phyloP scores from a whole-genome alignment of 2,797 vertebrate genomes.

The Anomalospiza imberbis region DNA sequence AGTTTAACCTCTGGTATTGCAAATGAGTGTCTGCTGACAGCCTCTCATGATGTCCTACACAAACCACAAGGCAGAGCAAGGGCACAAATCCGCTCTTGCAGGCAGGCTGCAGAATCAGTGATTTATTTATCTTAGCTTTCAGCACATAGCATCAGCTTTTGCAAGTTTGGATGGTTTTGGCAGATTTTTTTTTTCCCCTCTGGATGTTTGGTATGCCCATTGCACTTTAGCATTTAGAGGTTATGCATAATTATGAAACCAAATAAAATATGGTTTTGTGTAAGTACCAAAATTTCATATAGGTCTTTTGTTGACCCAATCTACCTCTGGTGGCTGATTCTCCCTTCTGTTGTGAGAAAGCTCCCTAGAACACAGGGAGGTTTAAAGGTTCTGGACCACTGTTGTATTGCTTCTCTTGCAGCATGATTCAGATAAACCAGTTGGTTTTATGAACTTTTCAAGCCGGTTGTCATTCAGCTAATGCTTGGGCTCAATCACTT shows the following conservation, averaged over 20 bases:
- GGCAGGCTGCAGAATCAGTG: neutral
- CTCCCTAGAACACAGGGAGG: neutral
- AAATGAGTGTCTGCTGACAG: neutral
- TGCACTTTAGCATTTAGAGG: neutral
- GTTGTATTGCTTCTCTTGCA: neutral
- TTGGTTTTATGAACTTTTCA: neutral
- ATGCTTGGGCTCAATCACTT: neutral
- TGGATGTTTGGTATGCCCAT: neutral
- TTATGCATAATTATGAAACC: neutral
- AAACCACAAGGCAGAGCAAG: neutral
- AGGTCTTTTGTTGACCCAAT: neutral
- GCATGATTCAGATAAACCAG: neutral
- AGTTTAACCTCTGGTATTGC: neutral
- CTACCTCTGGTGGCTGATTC: neutral
- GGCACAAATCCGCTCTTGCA: neutral
- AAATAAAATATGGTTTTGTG: neutral
- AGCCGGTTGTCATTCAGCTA: neutral
- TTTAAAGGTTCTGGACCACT: neutral
- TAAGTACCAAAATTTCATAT: neutral
- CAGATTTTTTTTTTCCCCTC: neutral
- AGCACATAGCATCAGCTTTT: neutral
- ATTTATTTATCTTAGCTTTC: neutral
- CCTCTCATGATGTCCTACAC: neutral
- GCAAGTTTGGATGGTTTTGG: neutral
- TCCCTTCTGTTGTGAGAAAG: neutral